phyloP scores from a whole-genome alignment of 2,113 vertebrate genomes.

The Gambusia affinis region DNA sequence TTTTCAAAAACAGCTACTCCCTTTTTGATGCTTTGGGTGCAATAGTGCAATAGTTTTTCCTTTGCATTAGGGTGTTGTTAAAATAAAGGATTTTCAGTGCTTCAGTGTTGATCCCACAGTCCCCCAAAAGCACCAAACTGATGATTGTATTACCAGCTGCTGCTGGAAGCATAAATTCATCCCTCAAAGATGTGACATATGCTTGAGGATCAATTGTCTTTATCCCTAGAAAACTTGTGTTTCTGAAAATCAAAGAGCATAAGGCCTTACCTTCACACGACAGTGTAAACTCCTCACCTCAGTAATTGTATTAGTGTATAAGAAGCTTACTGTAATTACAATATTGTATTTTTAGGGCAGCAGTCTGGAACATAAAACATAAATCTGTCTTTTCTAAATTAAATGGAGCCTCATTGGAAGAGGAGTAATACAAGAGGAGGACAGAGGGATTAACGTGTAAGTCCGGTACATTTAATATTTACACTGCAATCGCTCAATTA shows the following conservation, averaged over 20 bases:
- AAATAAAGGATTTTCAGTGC: not conserved
- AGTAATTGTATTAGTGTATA: constrained; percentile 80
- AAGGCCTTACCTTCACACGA: constrained; percentile 69
- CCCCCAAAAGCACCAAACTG: constrained; percentile 41
- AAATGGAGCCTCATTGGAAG: constrained; percentile 69
- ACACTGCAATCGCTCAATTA: constrained; percentile 68
- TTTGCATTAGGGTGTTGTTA: fast-evolving
- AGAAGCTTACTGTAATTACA: constrained; percentile 83
- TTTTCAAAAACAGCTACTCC: no score
- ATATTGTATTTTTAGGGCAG: constrained; percentile 73
- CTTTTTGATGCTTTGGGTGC: no score
- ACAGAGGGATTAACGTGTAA: constrained; percentile 67
- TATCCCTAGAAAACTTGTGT: constrained; percentile 65
- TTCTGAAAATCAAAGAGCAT: constrained; percentile 74
- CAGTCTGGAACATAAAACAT: constrained; percentile 57
- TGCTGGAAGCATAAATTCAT: constrained; percentile 52
- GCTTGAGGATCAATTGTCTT: constrained; percentile 66
- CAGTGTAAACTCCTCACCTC: constrained; percentile 70
- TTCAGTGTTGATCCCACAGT: not conserved
- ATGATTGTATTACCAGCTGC: constrained; percentile 57
- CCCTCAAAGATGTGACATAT: constrained; percentile 64
- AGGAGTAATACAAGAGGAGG: constrained; percentile 38
- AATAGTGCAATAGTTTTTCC: not conserved
- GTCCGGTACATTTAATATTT: constrained; percentile 76
- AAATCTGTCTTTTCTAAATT: constrained; percentile 78